These are phyloP conservation scores for Clitarchus hookeri DNA, from an alignment of 2,888 invertebrate genomes.

Conservation along the genomic window DNA sequence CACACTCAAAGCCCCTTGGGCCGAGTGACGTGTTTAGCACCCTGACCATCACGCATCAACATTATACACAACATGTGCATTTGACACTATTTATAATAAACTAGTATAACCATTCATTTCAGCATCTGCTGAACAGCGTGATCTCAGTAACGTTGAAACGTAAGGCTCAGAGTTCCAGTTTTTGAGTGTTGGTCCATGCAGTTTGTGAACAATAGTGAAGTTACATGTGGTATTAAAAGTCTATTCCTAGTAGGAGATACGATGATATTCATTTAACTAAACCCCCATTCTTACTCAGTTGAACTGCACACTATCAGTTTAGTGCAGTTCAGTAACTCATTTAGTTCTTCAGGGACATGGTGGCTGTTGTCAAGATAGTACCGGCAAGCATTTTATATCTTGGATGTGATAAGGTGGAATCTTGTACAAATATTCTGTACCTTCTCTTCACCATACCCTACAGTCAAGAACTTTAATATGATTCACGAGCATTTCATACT, in stretches of 20 bases:
- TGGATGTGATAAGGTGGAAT: neutral
- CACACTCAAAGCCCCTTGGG: too few relatives aligned
- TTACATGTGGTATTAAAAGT: constrained; percentile 11
- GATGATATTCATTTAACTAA: neutral
- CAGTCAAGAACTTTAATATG: constrained; percentile 3
- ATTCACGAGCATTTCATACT: neutral
- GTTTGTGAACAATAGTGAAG: neutral
- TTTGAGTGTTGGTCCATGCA: neutral
- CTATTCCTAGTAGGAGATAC: constrained; percentile 3
- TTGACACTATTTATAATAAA: too few relatives aligned
- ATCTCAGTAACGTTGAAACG: neutral
- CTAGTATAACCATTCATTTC: too few relatives aligned
- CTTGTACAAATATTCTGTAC: neutral
- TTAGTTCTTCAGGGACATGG: neutral
- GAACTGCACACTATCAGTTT: constrained; percentile 16
- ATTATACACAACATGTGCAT: too few relatives aligned
- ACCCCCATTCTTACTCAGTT: neutral
- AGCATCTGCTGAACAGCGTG: too few relatives aligned
- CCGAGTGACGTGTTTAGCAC: too few relatives aligned
- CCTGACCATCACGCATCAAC: too few relatives aligned
- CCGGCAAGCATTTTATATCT: neutral
- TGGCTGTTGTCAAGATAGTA: neutral
- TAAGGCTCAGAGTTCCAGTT: neutral
- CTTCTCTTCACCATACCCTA: neutral
- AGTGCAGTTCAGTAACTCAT: neutral